Evolutionary conservation across 2,797 vertebrate species (phyloP).

Genomic region (Botia kubotai): DNA sequence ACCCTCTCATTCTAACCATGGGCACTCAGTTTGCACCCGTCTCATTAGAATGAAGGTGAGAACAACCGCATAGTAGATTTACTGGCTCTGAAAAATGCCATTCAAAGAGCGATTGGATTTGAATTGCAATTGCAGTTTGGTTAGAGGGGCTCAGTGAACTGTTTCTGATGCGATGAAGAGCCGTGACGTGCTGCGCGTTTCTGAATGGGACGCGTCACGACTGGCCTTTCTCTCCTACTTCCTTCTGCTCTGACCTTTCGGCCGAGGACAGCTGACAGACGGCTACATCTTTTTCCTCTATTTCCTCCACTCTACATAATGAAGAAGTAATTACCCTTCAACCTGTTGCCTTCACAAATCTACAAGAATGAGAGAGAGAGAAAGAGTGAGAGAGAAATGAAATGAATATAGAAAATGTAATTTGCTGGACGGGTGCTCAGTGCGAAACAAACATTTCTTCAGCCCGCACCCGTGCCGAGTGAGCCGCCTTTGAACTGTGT

Average conservation of each 20-base stretch:
- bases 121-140: constrained; percentile 37
- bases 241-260: constrained; percentile 44
- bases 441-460: constrained; percentile 19
- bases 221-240: constrained; percentile 42
- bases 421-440: constrained; percentile 6
- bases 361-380: background rate
- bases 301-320: constrained; percentile 40
- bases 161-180: constrained; percentile 46
- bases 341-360: constrained; percentile 33
- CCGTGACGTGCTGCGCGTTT: constrained; percentile 41
- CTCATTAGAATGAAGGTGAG: constrained; percentile 17
- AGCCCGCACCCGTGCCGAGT: background rate
- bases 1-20: constrained; percentile 6
- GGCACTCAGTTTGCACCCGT: background rate
- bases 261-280: constrained; percentile 45
- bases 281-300: constrained; percentile 39
- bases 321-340: constrained; percentile 48
- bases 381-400: background rate
- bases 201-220: constrained; percentile 43
- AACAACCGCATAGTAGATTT: constrained; percentile 21
- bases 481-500: constrained; percentile 4
- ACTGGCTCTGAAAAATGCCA: constrained; percentile 21
- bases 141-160: constrained; percentile 38
- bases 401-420: constrained; percentile 26
- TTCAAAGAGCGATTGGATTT: constrained; percentile 27